Conservation (phyloP, 1,140 invertebrate genomes). For the Bombus huntii region DNA sequence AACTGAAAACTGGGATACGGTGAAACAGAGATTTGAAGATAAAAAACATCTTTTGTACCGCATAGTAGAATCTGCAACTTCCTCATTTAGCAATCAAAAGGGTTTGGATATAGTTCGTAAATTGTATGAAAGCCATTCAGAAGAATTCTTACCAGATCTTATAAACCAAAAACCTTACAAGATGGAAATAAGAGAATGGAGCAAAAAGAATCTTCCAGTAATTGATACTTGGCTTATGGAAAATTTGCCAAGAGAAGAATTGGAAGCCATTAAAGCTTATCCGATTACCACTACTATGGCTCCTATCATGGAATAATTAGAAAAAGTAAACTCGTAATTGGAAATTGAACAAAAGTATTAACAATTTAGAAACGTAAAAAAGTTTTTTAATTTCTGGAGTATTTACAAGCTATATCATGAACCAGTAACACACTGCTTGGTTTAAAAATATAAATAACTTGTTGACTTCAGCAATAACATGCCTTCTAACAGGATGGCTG, state of each 20-base stretch:
- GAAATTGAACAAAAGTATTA: not conserved
- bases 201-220: constrained; percentile 86
- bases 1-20: constrained; percentile 85
- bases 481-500: not conserved
- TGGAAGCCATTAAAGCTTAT: constrained; percentile 31
- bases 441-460: constrained; percentile 1
- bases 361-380: not conserved
- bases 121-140: constrained; percentile 84
- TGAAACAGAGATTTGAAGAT: constrained; percentile 86
- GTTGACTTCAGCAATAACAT: too few relatives aligned
- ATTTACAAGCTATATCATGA: not conserved
- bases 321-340: not conserved
- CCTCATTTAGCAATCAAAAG: constrained; percentile 87
- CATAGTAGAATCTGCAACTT: constrained; percentile 87
- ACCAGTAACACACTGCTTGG: not conserved
- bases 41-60: constrained; percentile 89
- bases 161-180: constrained; percentile 87
- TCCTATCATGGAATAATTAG: constrained; percentile 1
- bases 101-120: constrained; percentile 87
- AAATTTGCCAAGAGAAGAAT: constrained; percentile 76
- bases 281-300: not conserved
- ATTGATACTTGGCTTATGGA: constrained; percentile 87
- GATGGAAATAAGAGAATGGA: constrained; percentile 88
- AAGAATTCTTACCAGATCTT: constrained; percentile 86
- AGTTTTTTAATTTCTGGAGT: not conserved